These are phyloP conservation scores for Enteromius thamalakanensis DNA, from an alignment of 2,797 vertebrate genomes.

Conservation along the genomic window DNA sequence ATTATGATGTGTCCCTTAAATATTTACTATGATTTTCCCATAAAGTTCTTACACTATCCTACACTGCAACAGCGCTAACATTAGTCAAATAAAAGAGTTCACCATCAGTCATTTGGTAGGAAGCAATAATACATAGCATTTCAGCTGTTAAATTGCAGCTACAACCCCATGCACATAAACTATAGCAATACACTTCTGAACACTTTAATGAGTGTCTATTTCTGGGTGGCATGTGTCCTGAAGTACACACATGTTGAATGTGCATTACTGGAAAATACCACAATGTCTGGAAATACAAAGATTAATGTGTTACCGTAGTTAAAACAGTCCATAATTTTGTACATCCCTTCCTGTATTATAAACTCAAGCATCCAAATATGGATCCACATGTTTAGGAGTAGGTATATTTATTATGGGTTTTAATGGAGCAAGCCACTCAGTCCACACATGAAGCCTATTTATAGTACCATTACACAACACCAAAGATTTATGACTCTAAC, in stretches of 20 bases:
- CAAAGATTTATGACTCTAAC: constrained; percentile 8
- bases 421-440: not conserved
- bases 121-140: not conserved
- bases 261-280: not conserved
- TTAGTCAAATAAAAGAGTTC: not conserved
- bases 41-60: not conserved
- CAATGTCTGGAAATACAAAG: constrained; percentile 1
- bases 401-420: constrained; percentile 8
- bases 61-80: not conserved
- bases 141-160: not conserved
- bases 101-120: not conserved
- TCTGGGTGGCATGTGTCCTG: constrained; percentile 40
- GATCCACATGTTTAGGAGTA: not conserved
- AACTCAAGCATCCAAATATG: constrained; percentile 13
- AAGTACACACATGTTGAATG: not conserved
- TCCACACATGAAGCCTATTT: constrained; percentile 12
- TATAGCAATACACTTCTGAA: not conserved
- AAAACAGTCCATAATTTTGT: not conserved
- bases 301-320: not conserved
- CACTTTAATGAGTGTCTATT: constrained; percentile 40
- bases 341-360: not conserved
- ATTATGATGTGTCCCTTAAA: not conserved
- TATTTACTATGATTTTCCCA: not conserved
- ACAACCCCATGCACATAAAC: constrained; percentile 13
- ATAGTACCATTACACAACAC: constrained; percentile 21